A percentile compares a stretch with the other conserved stretches of the same genome.
phyloP scores from a whole-genome alignment of 2,113 vertebrate species.

The Oceanites oceanicus region DNA sequence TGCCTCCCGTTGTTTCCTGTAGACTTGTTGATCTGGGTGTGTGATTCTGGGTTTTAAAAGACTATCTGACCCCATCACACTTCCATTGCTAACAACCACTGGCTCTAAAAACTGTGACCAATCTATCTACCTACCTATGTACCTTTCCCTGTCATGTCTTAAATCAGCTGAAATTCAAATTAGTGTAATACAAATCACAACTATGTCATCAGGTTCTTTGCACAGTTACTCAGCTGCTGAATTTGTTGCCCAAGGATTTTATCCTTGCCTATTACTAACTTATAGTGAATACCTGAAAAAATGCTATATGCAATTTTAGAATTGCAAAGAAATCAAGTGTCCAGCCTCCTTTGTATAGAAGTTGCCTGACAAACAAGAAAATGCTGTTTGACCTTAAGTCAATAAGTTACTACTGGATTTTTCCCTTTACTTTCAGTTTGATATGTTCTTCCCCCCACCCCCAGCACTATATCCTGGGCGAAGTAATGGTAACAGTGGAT shows the following conservation, averaged over 20 bases:
- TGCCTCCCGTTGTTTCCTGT: background rate
- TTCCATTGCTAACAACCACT: background rate
- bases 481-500: background rate
- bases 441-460: background rate
- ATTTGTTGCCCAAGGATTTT: background rate
- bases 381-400: background rate
- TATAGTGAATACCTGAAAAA: background rate
- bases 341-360: background rate
- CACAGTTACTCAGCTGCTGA: background rate
- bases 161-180: background rate
- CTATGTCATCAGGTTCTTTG: background rate
- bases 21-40: background rate
- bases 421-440: constrained; percentile 45
- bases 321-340: background rate
- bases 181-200: background rate
- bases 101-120: background rate
- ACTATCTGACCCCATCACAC: background rate
- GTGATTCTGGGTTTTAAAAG: background rate
- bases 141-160: background rate
- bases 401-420: background rate
- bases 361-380: background rate
- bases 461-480: background rate
- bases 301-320: background rate
- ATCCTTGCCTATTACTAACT: background rate
- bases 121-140: background rate